Conservation (phyloP, 2,797 vertebrate species). For the Lepilemur ruficaudatus region DNA sequence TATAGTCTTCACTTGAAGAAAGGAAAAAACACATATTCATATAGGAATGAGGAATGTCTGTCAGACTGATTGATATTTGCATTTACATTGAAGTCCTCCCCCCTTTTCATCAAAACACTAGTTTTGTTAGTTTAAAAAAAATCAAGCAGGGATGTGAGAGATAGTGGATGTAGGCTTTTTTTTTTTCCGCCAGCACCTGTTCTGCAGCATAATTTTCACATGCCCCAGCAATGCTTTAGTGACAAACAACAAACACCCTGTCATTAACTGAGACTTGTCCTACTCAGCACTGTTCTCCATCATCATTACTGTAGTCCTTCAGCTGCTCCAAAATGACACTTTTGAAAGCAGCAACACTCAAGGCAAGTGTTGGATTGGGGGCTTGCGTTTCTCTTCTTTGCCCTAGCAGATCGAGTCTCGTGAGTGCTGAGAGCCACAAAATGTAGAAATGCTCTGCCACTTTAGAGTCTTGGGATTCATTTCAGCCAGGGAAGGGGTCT, state of each 20-base stretch:
- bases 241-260: not conserved
- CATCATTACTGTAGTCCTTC: not conserved
- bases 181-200: not conserved
- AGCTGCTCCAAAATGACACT: not conserved
- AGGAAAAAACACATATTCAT: not conserved
- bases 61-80: slow-evolving; percentile 35
- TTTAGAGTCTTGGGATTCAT: not conserved
- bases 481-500: not conserved
- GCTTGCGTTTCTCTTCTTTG: not conserved
- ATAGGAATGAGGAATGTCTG: slow-evolving; percentile 24
- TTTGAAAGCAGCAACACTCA: not conserved
- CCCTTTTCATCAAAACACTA: not conserved
- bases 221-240: not conserved
- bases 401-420: not conserved
- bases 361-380: not conserved
- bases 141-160: not conserved
- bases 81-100: not conserved
- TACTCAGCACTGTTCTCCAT: not conserved
- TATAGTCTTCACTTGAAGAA: slow-evolving; percentile 7
- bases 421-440: not conserved
- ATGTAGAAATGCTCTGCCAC: too few species aligned
- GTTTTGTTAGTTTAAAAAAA: slow-evolving; percentile 9
- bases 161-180: not conserved
- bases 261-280: slow-evolving; percentile 2
- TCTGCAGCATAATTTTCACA: not conserved